These are phyloP conservation scores for Cliona cf. orientalis DNA, from an alignment of 37 sponge, comb jelly and placozoan species.

Conservation along the genomic window DNA sequence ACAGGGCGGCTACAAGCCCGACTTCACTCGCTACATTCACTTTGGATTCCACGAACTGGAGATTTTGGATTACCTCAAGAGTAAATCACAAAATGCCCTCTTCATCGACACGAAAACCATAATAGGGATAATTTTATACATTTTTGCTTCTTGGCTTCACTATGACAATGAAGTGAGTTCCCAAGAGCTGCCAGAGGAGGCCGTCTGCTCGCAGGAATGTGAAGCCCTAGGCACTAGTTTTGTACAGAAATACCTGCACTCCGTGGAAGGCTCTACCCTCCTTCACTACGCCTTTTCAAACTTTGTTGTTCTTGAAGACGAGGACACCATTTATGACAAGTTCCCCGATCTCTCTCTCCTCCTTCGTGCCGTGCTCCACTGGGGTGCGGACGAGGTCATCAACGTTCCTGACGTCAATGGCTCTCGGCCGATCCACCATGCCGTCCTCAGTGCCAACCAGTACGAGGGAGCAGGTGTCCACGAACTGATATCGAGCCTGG, in stretches of 20 bases:
- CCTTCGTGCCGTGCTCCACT: conserved; percentile 58
- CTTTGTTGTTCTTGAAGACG: conserved; percentile 35
- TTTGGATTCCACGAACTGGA: conserved; percentile 76
- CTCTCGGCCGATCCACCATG: conserved; percentile 64
- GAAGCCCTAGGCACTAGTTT: conserved; percentile 42
- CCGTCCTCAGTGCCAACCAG: conserved; percentile 14
- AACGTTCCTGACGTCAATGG: conserved; percentile 50
- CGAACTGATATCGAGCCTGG: conserved; percentile 44
- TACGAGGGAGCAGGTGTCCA: conserved; percentile 15
- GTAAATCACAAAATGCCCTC: conserved; percentile 45
- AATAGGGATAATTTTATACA: conserved; percentile 53
- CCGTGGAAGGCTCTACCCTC: conserved; percentile 37
- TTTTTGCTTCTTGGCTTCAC: conserved; percentile 66
- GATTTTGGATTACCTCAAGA: conserved; percentile 50
- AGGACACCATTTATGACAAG: conserved; percentile 26
- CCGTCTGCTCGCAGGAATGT: conserved; percentile 25
- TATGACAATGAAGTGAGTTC: conserved; percentile 16
- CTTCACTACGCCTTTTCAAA: conserved; percentile 73
- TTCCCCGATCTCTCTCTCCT: conserved; percentile 25
- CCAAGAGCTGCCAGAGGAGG: conserved; percentile 18
- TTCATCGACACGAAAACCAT: conserved; percentile 52
- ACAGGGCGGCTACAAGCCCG: conserved; percentile 37
- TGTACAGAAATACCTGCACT: conserved; percentile 42
- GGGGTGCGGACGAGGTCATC: conserved; percentile 71
- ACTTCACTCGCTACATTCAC: conserved; percentile 49